Conservation (phyloP, 1,140 invertebrate species). For the Whitmania pigra region DNA sequence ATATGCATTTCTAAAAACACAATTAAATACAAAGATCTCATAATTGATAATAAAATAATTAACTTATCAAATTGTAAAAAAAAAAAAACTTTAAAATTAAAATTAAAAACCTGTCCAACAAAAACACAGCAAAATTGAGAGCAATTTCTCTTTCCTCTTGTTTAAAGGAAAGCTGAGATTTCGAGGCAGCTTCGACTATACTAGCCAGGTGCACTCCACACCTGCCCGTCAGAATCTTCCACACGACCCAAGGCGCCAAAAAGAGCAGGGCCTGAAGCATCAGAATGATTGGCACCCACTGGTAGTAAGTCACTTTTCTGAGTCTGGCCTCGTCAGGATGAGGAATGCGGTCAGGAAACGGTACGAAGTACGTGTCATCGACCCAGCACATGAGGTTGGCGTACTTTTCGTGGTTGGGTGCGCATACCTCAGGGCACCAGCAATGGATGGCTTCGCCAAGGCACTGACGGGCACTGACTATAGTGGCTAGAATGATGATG, state of each 20-base stretch:
- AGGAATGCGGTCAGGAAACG: conserved; percentile 30
- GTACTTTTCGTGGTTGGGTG: conserved; percentile 24
- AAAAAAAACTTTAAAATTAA: neutral
- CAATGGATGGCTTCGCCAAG: conserved; percentile 42
- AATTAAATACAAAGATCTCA: too few relatives aligned
- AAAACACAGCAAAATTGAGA: conserved; percentile 39
- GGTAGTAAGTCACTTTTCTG: conserved; percentile 25
- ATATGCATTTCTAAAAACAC: too few relatives aligned
- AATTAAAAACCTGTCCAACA: conserved; percentile 28
- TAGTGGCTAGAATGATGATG: conserved; percentile 44
- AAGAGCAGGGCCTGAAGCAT: conserved; percentile 24
- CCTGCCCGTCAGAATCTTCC: conserved; percentile 21
- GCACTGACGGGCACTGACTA: conserved; percentile 40
- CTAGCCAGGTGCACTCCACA: conserved; percentile 19
- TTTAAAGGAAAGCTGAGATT: conserved; percentile 33
- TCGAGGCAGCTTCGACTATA: conserved; percentile 17
- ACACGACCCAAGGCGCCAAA: conserved; percentile 20
- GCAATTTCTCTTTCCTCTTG: conserved; percentile 36
- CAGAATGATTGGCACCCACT: conserved; percentile 25
- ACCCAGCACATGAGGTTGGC: conserved; percentile 35
- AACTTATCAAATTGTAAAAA: too few relatives aligned
- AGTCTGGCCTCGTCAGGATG: conserved; percentile 20
- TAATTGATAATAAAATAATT: too few relatives aligned
- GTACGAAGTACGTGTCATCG: conserved; percentile 34
- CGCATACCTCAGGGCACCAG: conserved; percentile 34